These are phyloP conservation scores for Campylomormyrus tamandua DNA, from an alignment of 2,113 vertebrate species.

Conservation along the genomic window DNA sequence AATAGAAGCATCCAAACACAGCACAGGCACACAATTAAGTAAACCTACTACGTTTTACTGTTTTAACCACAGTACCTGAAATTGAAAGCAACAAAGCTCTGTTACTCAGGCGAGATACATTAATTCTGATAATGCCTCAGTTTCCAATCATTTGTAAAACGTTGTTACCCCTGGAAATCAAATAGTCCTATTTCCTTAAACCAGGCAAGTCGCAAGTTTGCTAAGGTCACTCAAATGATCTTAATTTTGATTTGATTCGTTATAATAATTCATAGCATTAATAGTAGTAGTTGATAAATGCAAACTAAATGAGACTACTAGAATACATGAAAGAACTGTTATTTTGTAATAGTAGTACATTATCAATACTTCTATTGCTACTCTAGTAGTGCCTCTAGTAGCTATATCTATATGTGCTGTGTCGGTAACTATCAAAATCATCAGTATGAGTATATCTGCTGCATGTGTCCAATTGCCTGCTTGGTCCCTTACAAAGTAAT, in stretches of 20 bases:
- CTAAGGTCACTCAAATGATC: background rate
- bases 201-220: background rate
- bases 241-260: background rate
- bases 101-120: background rate
- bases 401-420: background rate
- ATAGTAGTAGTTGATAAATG: background rate
- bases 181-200: background rate
- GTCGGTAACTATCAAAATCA: background rate
- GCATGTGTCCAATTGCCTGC: slow-evolving; percentile 63
- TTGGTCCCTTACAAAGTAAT: slow-evolving; percentile 77
- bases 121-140: background rate
- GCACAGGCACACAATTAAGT: slow-evolving; percentile 53
- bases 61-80: background rate
- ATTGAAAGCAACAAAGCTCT: background rate
- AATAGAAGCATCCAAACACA: slow-evolving; percentile 88
- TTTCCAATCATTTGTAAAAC: background rate
- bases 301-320: background rate
- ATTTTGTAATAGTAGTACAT: background rate
- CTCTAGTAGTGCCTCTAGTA: background rate
- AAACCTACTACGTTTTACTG: background rate
- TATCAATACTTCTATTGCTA: background rate
- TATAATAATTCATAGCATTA: background rate
- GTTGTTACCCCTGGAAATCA: background rate
- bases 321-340: background rate
- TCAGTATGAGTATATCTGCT: background rate